phyloP scores from a whole-genome alignment of 2,888 invertebrate species.

The Polydrusus tereticollis region DNA sequence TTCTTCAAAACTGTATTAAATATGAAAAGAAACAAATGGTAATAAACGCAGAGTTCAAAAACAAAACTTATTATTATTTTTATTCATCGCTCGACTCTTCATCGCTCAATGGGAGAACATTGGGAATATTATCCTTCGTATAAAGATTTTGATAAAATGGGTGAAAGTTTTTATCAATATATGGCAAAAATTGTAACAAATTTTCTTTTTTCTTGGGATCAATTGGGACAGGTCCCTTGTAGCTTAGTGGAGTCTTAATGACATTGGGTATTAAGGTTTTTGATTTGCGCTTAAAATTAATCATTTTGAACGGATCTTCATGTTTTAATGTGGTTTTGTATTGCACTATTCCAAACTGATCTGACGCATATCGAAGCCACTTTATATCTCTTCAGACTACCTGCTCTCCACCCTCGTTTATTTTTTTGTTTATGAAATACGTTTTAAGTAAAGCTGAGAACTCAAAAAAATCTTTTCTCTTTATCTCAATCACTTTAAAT shows the following conservation, averaged over 20 bases:
- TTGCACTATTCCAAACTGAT: no score
- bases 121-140: not conserved
- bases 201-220: no score
- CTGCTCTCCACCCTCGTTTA: constrained; percentile 17
- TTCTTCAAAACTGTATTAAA: no score
- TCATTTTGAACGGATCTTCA: not conserved
- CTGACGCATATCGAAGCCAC: constrained; percentile 16
- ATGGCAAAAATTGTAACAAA: no score
- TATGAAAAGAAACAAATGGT: no score
- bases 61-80: not conserved
- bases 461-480: constrained; percentile 14
- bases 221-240: no score
- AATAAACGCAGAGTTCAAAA: no score
- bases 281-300: no score
- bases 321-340: constrained; percentile 6
- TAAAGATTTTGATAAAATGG: constrained; percentile 3
- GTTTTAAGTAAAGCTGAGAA: no score
- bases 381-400: constrained; percentile 6
- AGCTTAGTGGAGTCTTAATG: not conserved
- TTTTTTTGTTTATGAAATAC: no score
- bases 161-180: not conserved
- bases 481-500: constrained; percentile 16
- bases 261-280: not conserved
- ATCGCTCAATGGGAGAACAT: not conserved
- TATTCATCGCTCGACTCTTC: not conserved